Evolutionary conservation across 2,797 vertebrate species (phyloP).

Genomic region (Acipenser oxyrinchus): DNA sequence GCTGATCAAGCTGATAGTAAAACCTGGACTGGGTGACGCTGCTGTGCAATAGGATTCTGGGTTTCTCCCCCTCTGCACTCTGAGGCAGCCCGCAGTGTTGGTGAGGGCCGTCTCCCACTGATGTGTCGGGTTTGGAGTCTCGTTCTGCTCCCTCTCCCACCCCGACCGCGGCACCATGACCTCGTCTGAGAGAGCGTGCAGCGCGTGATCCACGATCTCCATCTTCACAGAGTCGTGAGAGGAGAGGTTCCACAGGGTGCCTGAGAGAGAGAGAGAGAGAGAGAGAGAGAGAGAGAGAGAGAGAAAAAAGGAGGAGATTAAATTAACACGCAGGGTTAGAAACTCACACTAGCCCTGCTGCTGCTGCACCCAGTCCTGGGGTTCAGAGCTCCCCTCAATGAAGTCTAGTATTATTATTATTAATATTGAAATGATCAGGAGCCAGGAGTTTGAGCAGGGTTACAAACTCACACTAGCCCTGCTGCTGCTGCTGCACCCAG

Average conservation of each 20-base stretch:
- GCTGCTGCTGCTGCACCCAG: too few species aligned
- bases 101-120: slow-evolving; percentile 88
- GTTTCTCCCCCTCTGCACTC: slow-evolving; percentile 50
- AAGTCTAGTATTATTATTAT: too few species aligned
- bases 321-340: too few species aligned
- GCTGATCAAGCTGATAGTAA: too few species aligned
- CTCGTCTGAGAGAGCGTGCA: slow-evolving; percentile 83
- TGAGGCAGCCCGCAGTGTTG: slow-evolving; percentile 90
- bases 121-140: slow-evolving; percentile 85
- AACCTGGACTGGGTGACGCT: background rate
- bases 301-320: too few species aligned
- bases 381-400: too few species aligned
- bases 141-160: slow-evolving; percentile 78
- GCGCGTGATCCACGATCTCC: slow-evolving; percentile 89
- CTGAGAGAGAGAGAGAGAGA: slow-evolving; percentile 37
- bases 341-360: too few species aligned
- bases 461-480: too few species aligned
- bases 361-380: too few species aligned
- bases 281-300: too few species aligned
- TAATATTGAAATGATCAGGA: too few species aligned
- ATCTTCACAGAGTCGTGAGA: slow-evolving; percentile 94
- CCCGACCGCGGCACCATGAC: slow-evolving; percentile 86
- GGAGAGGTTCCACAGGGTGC: slow-evolving; percentile 92
- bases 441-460: too few species aligned
- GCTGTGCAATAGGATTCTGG: background rate